These are phyloP conservation scores for Phalanger gymnotis DNA, from an alignment of 2,797 vertebrate species.

Conservation along the genomic window DNA sequence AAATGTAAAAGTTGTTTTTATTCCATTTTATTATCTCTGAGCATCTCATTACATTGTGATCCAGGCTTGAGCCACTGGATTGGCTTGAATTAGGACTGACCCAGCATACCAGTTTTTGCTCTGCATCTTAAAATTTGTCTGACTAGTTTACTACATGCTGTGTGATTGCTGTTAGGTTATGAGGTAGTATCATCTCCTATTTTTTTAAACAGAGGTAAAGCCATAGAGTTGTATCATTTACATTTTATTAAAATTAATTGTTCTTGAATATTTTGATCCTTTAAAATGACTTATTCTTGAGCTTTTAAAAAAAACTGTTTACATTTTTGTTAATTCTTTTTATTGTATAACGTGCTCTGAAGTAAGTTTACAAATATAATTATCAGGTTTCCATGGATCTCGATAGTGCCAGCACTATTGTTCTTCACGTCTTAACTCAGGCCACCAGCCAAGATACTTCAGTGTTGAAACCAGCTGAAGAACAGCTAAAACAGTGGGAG, in stretches of 20 bases:
- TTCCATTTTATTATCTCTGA: background rate
- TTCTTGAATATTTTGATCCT: background rate
- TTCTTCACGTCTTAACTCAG: constrained; percentile 96
- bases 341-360: constrained; percentile 15
- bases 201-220: background rate
- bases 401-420: constrained; percentile 94
- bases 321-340: constrained; percentile 44
- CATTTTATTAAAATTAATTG: background rate
- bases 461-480: constrained; percentile 96
- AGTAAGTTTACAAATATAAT: constrained; percentile 54
- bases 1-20: background rate
- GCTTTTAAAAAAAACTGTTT: background rate
- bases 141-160: background rate
- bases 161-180: background rate
- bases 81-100: background rate
- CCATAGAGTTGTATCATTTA: background rate
- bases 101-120: background rate
- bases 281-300: constrained; percentile 3
- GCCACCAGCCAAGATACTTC: constrained; percentile 97
- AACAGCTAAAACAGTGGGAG: constrained; percentile 97
- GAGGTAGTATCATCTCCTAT: background rate
- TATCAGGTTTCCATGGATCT: constrained; percentile 92
- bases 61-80: background rate
- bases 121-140: background rate
- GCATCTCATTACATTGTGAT: background rate